Evolutionary conservation across 2,797 vertebrate genomes (phyloP).

Genomic region (Poeciliopsis infans): DNA sequence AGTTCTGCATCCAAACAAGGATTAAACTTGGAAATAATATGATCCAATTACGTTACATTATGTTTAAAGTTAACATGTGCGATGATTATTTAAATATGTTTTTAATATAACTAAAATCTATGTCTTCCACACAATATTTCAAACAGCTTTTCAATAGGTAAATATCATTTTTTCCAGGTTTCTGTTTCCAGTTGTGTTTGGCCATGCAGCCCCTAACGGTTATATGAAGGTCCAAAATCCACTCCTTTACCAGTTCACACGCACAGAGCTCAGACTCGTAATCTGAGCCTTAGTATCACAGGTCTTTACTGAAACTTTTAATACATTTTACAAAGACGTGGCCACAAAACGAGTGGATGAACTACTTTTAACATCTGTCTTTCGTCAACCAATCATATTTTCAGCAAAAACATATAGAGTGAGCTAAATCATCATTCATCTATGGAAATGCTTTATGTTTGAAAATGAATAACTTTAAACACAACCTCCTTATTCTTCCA

Average conservation of each 20-base stretch:
- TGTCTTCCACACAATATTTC: neutral
- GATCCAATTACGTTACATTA: neutral
- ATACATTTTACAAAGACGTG: neutral
- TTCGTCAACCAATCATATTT: neutral
- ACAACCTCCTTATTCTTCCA: neutral
- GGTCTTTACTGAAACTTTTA: neutral
- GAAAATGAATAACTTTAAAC: neutral
- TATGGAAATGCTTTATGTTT: neutral
- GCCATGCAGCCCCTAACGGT: neutral
- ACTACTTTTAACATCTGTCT: neutral
- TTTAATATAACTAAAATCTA: neutral
- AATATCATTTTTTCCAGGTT: neutral
- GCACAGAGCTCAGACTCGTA: neutral
- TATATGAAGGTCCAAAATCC: neutral
- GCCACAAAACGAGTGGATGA: neutral
- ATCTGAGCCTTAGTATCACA: neutral
- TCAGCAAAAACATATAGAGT: neutral
- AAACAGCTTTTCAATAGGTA: neutral
- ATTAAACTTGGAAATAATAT: neutral
- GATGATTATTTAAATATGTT: neutral
- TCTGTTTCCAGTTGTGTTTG: neutral
- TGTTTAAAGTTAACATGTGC: neutral
- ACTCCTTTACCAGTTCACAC: neutral
- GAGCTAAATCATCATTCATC: neutral
- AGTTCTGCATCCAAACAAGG: conserved; percentile 11